These are phyloP conservation scores for Cathartes aura DNA, from an alignment of 2,113 vertebrate genomes.

Conservation along the genomic window DNA sequence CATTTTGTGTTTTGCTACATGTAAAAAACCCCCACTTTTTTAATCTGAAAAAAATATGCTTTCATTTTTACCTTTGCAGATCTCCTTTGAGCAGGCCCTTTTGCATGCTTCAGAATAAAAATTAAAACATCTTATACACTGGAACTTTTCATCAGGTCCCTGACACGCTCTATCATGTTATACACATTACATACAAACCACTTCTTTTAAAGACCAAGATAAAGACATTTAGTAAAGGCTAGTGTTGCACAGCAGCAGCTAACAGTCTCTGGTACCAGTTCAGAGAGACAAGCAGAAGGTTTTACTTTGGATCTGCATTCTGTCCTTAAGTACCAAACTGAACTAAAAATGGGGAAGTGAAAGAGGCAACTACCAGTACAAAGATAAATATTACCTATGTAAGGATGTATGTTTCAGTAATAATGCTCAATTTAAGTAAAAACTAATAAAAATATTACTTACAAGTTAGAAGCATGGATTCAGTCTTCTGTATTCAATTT, in stretches of 20 bases:
- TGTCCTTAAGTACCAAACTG: not conserved
- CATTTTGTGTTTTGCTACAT: not conserved
- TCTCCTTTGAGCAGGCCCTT: not conserved
- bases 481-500: not conserved
- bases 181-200: fast-evolving
- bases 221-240: not conserved
- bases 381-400: not conserved
- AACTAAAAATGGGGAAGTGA: not conserved
- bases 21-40: not conserved
- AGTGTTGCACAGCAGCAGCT: not conserved
- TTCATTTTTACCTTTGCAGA: not conserved
- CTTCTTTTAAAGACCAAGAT: not conserved
- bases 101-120: not conserved
- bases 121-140: fast-evolving
- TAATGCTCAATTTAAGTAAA: not conserved
- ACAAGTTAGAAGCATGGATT: not conserved
- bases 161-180: not conserved
- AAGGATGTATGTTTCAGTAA: not conserved
- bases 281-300: not conserved
- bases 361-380: not conserved
- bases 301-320: not conserved
- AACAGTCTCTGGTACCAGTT: not conserved
- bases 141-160: not conserved
- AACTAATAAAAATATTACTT: not conserved
- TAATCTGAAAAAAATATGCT: not conserved